These are phyloP conservation scores for Lates calcarifer DNA, from an alignment of 2,113 vertebrate genomes.

Conservation along the genomic window DNA sequence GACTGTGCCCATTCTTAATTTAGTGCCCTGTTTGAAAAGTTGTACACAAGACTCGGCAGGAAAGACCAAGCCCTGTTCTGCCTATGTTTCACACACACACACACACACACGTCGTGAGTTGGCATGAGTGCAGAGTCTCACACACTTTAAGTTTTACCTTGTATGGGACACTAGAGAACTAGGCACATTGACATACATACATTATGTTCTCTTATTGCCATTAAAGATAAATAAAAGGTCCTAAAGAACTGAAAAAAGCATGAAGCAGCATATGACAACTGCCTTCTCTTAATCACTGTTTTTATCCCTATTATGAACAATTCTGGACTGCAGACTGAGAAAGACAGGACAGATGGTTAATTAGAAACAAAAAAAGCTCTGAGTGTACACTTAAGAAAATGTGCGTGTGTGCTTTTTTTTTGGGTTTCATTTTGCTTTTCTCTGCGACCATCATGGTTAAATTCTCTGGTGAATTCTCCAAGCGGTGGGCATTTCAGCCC, in stretches of 20 bases:
- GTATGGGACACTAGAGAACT: background rate
- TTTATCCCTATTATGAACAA: constrained; percentile 67
- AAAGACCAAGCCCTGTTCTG: background rate
- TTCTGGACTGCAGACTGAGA: constrained; percentile 64
- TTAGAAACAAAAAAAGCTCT: constrained; percentile 75
- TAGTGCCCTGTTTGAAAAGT: constrained; percentile 3
- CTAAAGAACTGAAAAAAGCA: background rate
- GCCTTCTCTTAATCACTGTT: constrained; percentile 58
- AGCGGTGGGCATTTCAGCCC: constrained; percentile 63
- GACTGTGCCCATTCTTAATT: background rate
- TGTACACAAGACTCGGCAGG: background rate
- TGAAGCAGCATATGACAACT: constrained; percentile 20
- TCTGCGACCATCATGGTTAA: constrained; percentile 51
- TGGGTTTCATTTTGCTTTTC: constrained; percentile 53
- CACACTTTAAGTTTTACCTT: no score
- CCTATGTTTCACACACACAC: background rate
- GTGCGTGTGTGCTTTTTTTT: constrained; percentile 38
- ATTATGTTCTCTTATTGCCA: no score
- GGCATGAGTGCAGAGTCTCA: background rate
- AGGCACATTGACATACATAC: background rate
- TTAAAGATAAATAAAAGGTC: constrained; percentile 14
- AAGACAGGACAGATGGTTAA: constrained; percentile 75
- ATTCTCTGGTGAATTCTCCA: constrained; percentile 58
- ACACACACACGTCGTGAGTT: background rate
- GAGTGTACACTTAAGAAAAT: constrained; percentile 66